Evolutionary conservation across 2,113 vertebrate species (phyloP), one percentile per base, ranked within the genome.

Genomic region (Corythornis madagascariensis): DNA sequence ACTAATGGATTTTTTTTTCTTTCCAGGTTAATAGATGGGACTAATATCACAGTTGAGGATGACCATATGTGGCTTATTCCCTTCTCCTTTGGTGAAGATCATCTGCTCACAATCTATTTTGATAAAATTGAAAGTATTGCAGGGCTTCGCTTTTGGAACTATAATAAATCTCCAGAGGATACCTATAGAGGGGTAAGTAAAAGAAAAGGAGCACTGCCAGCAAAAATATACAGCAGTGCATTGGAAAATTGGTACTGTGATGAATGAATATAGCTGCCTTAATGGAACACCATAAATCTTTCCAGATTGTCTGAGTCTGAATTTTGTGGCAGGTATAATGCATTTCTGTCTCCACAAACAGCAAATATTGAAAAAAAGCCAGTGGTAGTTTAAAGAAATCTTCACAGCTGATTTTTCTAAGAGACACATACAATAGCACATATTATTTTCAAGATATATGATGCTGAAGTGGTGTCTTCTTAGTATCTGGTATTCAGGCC

Each of bases 141-240:
- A 1, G 99, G 99, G 53, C 98, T 99, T 88, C 98, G 99, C 38
- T 97, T 99, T 96, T 99, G 99, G 99, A 99, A 99, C 98, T 99
- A 99, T 97, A 99, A 99, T 98, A 99, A 99, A 97, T 99, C 99
- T 89, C 98, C 98, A 0, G 99, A 99, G 97, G 99, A 99, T 97
- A 99, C 99, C 10, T 99, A 98, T 93, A 98, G 99, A 97, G 99
- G 99, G 98, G 99, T 99, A 97, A 98, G 98, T 95, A 45, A 63
- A 95, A 94, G 91, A 81, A 92, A 92, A 95, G n/a, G 75, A 95
- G 96, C 95, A 52, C 5, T 31, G 40, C 97, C 89, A 95, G 91
- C 93, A 95, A 91, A 94, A 94, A 90, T 95, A 89, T 91, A 89
- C 89, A 69, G 92, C 86, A 95, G 86, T 65, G 95, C 92, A 90